Base-by-base conservation (phyloP, 2,888 invertebrate genomes). In the Acanthacorydalis orientalis region DNA sequence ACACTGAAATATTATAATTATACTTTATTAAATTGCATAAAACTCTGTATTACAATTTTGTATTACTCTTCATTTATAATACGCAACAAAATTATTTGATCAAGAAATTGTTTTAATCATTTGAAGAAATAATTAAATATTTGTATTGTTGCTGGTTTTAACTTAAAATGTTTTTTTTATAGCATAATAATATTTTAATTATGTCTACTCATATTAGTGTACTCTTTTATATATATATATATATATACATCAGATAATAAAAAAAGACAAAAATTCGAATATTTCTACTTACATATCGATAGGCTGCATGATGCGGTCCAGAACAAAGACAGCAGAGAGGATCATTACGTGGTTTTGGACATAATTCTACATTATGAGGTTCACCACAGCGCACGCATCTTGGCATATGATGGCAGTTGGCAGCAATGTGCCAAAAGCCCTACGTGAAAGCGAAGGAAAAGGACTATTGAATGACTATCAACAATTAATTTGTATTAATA, bases 401-500 rank as follows among this genome's bases (percentile, higher is more conserved):
- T 0, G 67, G 64, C 40, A 63, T 51, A 48, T 68, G 65, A 31
- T 65, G 62, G 43, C 61, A 61, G 50, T 70, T 68, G 10, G 67
- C 68, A 0, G 72, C 71, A 7, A 70, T 67, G 54, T 73, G 72
- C 71, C 72, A 72, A 55, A 72, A 72, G 3, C 72, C 70, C 58
- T 46, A 15, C 7, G 6, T 23, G 14, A 31, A 55, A 47, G 7
- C 47, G 43, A 15, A 44, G n/a, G 44, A 43, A 31, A 6, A 43
- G 11, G 11, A 31, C 31, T 16, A 7, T 16, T 6, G 7, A 23
- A n/a, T n/a, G n/a, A n/a, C n/a, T n/a, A n/a, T 23, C 23, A 40
- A 40, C 4, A 12, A 40, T 35, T 11, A 35, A 35, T 35, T 12
- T n/a, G 4, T n/a, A 12, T n/a, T 35, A 4, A 23, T 31, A 43